Evolutionary conservation across 2,888 invertebrate genomes (phyloP).

Genomic region (Agonopterix alstromeriana): DNA sequence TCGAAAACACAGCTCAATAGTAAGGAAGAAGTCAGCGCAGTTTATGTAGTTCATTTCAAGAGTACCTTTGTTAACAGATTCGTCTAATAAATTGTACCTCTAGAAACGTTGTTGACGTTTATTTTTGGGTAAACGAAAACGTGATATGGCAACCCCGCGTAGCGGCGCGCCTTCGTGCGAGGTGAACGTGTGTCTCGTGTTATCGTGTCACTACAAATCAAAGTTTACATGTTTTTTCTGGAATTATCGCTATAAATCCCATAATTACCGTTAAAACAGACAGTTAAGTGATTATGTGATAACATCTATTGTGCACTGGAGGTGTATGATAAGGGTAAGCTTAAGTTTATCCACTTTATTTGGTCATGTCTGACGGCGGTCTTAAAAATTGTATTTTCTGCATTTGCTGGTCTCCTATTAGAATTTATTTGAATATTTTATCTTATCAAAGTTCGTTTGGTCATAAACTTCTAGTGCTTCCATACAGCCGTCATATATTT

Average conservation of each 20-base stretch:
- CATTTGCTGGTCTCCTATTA: constrained; percentile 18
- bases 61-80: too few species aligned
- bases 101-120: background rate
- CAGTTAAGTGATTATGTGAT: constrained; percentile 68
- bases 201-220: constrained; percentile 50
- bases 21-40: too few species aligned
- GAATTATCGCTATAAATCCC: constrained; percentile 38
- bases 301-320: constrained; percentile 53
- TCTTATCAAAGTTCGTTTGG: background rate
- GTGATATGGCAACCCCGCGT: constrained; percentile 42
- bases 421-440: constrained; percentile 14
- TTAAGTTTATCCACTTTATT: constrained; percentile 34
- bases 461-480: too few species aligned
- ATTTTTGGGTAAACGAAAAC: background rate
- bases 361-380: constrained; percentile 35
- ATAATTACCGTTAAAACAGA: constrained; percentile 35
- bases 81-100: too few species aligned
- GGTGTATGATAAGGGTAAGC: constrained; percentile 69
- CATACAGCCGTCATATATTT: background rate
- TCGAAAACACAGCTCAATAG: too few species aligned
- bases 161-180: constrained; percentile 55
- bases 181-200: constrained; percentile 33
- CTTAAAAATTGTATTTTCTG: constrained; percentile 23
- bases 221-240: constrained; percentile 59
- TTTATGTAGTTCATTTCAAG: too few species aligned